Evolutionary conservation across 1,140 invertebrate genomes (phyloP).

Genomic region (Mercenaria mercenaria): DNA sequence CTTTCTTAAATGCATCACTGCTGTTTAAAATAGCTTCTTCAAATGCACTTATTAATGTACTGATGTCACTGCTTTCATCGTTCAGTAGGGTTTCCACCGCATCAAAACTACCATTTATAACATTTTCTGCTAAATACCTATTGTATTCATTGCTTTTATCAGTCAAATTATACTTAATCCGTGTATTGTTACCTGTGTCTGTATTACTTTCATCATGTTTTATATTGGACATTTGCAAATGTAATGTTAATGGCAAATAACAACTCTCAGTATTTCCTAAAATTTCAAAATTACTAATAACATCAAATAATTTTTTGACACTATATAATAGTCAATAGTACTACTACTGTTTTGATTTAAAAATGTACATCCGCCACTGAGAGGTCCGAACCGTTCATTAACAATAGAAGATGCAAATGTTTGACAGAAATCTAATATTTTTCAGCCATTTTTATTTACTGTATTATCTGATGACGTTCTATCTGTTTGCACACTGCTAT

Average conservation of each 20-base stretch:
- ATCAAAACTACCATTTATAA: not conserved
- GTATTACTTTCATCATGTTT: not conserved
- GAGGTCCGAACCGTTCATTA: not conserved
- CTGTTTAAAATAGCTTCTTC: not conserved
- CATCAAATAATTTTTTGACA: not conserved
- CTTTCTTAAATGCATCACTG: not conserved
- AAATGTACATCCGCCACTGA: too few relatives aligned
- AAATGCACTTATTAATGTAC: not conserved
- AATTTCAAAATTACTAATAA: not conserved
- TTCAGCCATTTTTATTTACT: not conserved
- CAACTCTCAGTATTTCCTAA: not conserved
- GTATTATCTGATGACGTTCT: not conserved
- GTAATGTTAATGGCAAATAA: not conserved
- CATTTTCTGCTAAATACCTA: not conserved
- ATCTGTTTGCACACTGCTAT: not conserved
- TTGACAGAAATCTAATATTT: conserved; percentile 9
- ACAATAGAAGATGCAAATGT: not conserved
- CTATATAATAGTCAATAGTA: conserved; percentile 12
- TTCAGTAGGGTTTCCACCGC: not conserved
- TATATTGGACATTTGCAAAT: not conserved
- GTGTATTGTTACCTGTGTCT: not conserved
- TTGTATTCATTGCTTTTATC: not conserved
- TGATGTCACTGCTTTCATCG: not conserved
- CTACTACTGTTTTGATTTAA: conserved; percentile 4
- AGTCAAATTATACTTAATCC: not conserved